Evolutionary conservation across 2,797 vertebrate genomes (phyloP).

Genomic region (Propithecus deckenii): DNA sequence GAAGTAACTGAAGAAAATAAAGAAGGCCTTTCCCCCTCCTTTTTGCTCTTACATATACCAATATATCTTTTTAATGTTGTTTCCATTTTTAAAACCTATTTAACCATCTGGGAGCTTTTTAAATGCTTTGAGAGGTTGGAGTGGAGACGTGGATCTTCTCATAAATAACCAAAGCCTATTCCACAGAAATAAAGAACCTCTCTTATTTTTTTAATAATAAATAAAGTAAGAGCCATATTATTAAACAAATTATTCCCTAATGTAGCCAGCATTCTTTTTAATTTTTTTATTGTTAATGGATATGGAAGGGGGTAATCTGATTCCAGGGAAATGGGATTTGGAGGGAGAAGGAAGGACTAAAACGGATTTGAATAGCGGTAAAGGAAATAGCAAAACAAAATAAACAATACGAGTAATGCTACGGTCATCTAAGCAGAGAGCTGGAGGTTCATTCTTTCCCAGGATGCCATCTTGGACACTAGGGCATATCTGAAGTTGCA

Average conservation of each 20-base stretch:
- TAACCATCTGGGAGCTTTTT: background rate
- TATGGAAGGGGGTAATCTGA: background rate
- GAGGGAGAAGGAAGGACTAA: background rate
- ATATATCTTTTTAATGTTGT: background rate
- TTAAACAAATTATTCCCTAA: background rate
- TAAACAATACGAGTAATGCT: accelerated
- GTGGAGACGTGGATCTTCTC: background rate
- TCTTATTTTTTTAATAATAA: background rate
- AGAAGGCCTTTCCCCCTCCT: background rate
- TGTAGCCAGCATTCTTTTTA: background rate
- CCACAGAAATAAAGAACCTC: background rate
- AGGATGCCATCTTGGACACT: background rate
- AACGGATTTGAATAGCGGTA: background rate
- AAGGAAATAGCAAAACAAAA: background rate
- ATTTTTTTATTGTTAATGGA: background rate
- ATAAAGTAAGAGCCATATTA: background rate
- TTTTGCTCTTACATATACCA: background rate
- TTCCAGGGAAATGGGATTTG: background rate
- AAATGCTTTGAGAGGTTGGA: background rate
- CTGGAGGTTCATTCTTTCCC: background rate
- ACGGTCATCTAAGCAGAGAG: background rate
- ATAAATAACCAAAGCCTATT: background rate
- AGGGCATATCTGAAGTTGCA: background rate
- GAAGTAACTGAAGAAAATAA: background rate
- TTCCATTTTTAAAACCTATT: background rate